Evolutionary conservation across 2,888 invertebrate genomes (phyloP).

Genomic region (Torymus aiolomorphi): DNA sequence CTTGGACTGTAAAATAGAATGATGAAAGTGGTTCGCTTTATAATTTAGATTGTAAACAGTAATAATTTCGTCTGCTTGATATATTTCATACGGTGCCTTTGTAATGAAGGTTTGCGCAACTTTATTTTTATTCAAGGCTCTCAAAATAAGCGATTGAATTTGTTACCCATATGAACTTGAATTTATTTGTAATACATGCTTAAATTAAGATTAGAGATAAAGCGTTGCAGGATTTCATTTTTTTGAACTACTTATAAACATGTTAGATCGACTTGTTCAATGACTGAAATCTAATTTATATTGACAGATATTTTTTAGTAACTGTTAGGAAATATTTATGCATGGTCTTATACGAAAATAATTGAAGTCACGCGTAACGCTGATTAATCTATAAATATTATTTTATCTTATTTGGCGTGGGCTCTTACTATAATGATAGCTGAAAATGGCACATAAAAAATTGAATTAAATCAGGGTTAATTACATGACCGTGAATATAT

Average conservation of each 20-base stretch:
- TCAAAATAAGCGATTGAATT: slow-evolving; percentile 32
- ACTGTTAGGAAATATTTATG: too few relatives aligned
- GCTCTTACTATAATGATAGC: too few relatives aligned
- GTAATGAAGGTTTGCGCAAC: slow-evolving; percentile 25
- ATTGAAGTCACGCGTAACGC: not conserved
- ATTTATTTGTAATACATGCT: slow-evolving; percentile 29
- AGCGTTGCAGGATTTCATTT: slow-evolving; percentile 10
- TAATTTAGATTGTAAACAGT: slow-evolving; percentile 18
- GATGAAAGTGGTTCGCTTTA: slow-evolving; percentile 29
- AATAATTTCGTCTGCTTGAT: slow-evolving; percentile 6
- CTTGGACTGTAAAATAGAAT: slow-evolving; percentile 18
- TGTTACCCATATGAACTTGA: slow-evolving; percentile 5
- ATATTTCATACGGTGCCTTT: slow-evolving; percentile 3
- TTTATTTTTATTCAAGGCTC: slow-evolving; percentile 43
- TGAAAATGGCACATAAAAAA: too few relatives aligned
- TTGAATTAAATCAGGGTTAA: too few relatives aligned
- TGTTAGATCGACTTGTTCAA: slow-evolving; percentile 15
- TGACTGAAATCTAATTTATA: slow-evolving; percentile 8
- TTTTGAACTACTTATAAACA: not conserved
- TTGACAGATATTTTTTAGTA: not conserved
- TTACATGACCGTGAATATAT: too few relatives aligned
- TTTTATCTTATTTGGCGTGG: too few relatives aligned
- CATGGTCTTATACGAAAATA: not conserved
- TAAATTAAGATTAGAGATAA: slow-evolving; percentile 41
- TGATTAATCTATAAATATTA: too few relatives aligned